Evolutionary conservation across 2,888 invertebrate species (phyloP).

Genomic region (Cheilosia vulpina): DNA sequence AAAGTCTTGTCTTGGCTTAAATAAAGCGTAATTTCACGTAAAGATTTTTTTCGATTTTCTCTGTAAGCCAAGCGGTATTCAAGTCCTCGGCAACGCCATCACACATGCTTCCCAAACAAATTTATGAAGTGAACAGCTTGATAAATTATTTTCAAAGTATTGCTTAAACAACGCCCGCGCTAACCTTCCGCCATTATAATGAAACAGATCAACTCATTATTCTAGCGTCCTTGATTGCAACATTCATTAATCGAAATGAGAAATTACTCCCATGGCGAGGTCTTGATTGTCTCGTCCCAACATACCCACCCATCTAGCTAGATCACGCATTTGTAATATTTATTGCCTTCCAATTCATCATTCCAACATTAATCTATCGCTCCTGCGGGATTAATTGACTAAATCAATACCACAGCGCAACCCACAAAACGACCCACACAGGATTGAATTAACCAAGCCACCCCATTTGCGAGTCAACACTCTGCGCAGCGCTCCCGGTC

Average conservation of each 20-base stretch:
- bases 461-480: constrained; percentile 39
- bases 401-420: constrained; percentile 61
- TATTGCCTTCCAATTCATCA: constrained; percentile 64
- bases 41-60: too few species aligned
- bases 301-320: neutral
- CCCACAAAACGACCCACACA: constrained; percentile 73
- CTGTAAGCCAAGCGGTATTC: too few species aligned
- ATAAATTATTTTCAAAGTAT: constrained; percentile 15
- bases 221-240: constrained; percentile 51
- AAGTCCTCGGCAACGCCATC: too few species aligned
- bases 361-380: constrained; percentile 68
- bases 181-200: constrained; percentile 10
- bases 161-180: neutral
- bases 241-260: constrained; percentile 56
- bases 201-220: constrained; percentile 44
- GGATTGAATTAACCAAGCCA: constrained; percentile 55
- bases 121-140: too few species aligned
- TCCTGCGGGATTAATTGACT: constrained; percentile 71
- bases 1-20: too few species aligned
- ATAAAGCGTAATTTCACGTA: too few species aligned
- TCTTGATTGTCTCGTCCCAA: constrained; percentile 5
- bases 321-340: constrained; percentile 27
- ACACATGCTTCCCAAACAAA: neutral
- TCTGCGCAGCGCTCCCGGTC: constrained; percentile 4
- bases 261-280: constrained; percentile 41